Conservation (phyloP, 2,888 invertebrate species). For the Cylindroiulus punctatus region DNA sequence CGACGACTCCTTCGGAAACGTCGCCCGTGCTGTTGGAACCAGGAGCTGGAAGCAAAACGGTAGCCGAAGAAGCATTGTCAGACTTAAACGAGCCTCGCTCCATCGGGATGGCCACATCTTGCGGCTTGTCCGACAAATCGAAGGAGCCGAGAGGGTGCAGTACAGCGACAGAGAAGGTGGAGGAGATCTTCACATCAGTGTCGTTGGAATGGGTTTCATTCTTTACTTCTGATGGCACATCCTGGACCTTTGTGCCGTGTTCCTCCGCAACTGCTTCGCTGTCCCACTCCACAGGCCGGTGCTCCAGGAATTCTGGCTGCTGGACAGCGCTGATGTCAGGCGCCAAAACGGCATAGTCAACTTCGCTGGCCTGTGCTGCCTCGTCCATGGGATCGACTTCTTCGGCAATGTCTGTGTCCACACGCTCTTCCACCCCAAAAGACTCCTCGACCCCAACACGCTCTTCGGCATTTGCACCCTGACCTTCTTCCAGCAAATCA, state of each 20-base stretch:
- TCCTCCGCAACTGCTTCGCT: background rate
- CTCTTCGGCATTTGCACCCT: background rate
- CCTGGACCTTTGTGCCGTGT: background rate
- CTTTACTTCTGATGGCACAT: background rate
- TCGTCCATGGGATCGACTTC: constrained; percentile 52
- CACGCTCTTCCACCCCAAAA: background rate
- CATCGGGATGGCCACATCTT: constrained; percentile 5
- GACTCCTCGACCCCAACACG: background rate
- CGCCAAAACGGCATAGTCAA: constrained; percentile 49
- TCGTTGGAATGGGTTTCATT: constrained; percentile 24
- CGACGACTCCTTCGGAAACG: background rate
- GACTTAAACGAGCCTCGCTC: background rate
- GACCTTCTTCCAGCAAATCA: background rate
- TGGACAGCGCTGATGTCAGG: constrained; percentile 2
- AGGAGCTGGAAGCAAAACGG: background rate
- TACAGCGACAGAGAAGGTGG: constrained; percentile 42
- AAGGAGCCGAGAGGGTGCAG: constrained; percentile 45
- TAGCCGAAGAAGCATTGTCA: background rate
- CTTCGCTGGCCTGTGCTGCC: constrained; percentile 53
- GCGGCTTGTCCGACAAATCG: constrained; percentile 2
- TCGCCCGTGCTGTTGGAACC: background rate
- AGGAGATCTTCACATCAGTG: constrained; percentile 42
- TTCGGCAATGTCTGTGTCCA: background rate
- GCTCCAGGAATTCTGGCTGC: background rate
- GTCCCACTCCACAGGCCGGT: constrained; percentile 49